These are phyloP conservation scores for Emydura subglobosa DNA, from an alignment of 2,113 vertebrate genomes.

Conservation along the genomic window DNA sequence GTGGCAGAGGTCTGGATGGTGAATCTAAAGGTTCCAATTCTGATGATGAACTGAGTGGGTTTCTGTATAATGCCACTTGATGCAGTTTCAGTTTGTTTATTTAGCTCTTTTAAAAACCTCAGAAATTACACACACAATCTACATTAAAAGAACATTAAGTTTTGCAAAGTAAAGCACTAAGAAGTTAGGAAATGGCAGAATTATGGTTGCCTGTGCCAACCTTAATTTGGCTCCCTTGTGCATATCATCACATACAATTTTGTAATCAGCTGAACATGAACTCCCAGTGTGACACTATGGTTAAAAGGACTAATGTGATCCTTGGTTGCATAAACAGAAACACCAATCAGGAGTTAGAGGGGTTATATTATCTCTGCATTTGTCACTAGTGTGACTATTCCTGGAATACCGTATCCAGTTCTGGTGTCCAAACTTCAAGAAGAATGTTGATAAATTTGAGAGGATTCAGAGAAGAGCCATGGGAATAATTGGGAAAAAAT, in stretches of 20 bases:
- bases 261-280: neutral
- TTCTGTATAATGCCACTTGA: rapidly evolving
- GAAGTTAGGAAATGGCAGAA: neutral
- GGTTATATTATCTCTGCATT: too few relatives aligned
- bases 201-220: neutral
- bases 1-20: neutral
- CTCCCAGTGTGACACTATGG: too few relatives aligned
- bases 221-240: neutral
- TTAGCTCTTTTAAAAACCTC: neutral
- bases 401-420: too few relatives aligned
- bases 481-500: too few relatives aligned
- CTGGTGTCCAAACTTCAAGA: too few relatives aligned
- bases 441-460: too few relatives aligned
- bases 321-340: too few relatives aligned
- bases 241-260: neutral
- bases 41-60: neutral
- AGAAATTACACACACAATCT: neutral
- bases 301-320: too few relatives aligned
- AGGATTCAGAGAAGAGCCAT: too few relatives aligned
- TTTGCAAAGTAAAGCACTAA: neutral
- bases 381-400: too few relatives aligned
- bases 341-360: too few relatives aligned
- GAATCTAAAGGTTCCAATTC: neutral
- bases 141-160: neutral
- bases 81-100: neutral